Base-by-base conservation (phyloP, 2,113 vertebrate species). In the Lipophrys pholis region DNA sequence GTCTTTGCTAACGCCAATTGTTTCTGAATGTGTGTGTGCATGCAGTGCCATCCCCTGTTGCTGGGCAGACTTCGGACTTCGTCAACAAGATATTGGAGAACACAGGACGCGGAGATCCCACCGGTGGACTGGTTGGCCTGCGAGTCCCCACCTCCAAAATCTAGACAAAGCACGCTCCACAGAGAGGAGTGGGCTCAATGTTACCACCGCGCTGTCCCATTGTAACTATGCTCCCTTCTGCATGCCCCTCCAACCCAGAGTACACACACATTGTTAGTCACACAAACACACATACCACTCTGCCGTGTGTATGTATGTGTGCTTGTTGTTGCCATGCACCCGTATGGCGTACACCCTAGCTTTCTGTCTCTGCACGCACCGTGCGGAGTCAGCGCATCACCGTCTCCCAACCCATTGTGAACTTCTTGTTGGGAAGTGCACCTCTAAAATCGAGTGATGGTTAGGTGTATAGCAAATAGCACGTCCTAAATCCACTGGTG, bases 31-130 rank as follows among this genome's bases (percentile, higher is more conserved):
- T 17, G 0, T 48, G 9, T 58, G 17, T 74, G 8, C 75, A 2
- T 90, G 57, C 88, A 94, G 80, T 99, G 95, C 93, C 79, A 89
- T 94, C 93, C 36, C 96, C 97, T 61, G 97, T 99, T 51, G 96
- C 97, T 52, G 95, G 97, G 46, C 95, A 99, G 93, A 99, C 98
- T 14, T 99, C 98, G 8, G 98, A 99, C 86, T 99, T 99, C 41
- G 98, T 99, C 82, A 99, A 99, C 93, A 97, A 98, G 84, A 98
- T 99, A 84, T 93, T 99, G 93, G 98, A 99, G 93, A 98, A 95
- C 93, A 99, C 98, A 0, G 96, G 96, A 10, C 95, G 94, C 48
- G 98, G 97, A 48, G 96, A 98, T 87, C 94, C 98, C 86, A 99
- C 97, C 0, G 98, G 98, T n/a, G 98, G 98, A 82, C 94, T 99